These are phyloP conservation scores for Macaca fascicularis DNA, from an alignment of 2,113 vertebrate genomes.

Conservation along the genomic window T2T-MFA8v1.1 NC_088386.1:15811501-15812000, in stretches of 20 bases:
- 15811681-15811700: slow-evolving; percentile 23
- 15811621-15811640: background rate
- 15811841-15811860: background rate
- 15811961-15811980: background rate
- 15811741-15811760: slow-evolving; percentile 33
- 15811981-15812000: background rate
- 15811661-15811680: background rate
- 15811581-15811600: background rate
- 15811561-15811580: background rate
- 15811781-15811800: background rate
- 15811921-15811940: background rate
- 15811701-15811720: slow-evolving; percentile 49
- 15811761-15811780: slow-evolving; percentile 61
- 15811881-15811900: background rate
- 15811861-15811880: background rate
- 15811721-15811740: slow-evolving; percentile 17
- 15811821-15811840: slow-evolving; percentile 9
- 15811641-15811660: background rate
- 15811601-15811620: background rate
- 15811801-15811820: background rate
- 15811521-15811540: background rate
- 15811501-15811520: slow-evolving; percentile 4
- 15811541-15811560: background rate
- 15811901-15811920: background rate
- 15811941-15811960: background rate